Evolutionary conservation across 1,140 invertebrate genomes (phyloP).

Genomic region (Muscidifurax raptorellus): DNA sequence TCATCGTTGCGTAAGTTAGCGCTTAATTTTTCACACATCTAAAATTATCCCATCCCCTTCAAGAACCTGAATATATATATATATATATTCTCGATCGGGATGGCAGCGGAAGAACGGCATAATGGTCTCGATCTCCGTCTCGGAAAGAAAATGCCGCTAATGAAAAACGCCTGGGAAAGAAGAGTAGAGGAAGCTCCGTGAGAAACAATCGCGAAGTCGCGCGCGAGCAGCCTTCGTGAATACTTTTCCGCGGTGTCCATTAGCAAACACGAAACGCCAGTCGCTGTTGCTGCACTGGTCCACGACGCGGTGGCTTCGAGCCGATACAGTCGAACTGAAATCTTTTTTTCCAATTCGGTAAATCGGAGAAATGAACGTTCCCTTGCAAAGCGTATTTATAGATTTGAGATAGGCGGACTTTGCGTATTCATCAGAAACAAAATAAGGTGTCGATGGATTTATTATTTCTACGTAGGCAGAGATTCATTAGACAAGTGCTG

Average conservation of each 20-base stretch:
- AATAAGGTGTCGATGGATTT: neutral
- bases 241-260: conserved; percentile 36
- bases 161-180: conserved; percentile 27
- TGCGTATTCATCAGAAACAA: too few species aligned
- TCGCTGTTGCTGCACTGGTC: neutral
- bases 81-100: too few species aligned
- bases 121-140: neutral
- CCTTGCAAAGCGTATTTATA: neutral
- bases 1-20: too few species aligned
- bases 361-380: neutral
- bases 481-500: too few species aligned
- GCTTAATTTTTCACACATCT: too few species aligned
- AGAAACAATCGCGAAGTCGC: conserved; percentile 17
- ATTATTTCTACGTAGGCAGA: neutral
- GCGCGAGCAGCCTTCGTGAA: neutral
- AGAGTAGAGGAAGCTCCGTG: neutral
- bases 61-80: too few species aligned
- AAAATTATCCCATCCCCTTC: too few species aligned
- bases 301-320: neutral
- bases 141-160: conserved; percentile 15
- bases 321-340: neutral
- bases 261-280: neutral
- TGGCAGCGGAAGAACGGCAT: neutral
- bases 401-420: neutral
- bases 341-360: neutral